These are phyloP conservation scores for Sepioteuthis lessoniana DNA, from an alignment of 2,888 invertebrate species.

Conservation along the genomic window DNA sequence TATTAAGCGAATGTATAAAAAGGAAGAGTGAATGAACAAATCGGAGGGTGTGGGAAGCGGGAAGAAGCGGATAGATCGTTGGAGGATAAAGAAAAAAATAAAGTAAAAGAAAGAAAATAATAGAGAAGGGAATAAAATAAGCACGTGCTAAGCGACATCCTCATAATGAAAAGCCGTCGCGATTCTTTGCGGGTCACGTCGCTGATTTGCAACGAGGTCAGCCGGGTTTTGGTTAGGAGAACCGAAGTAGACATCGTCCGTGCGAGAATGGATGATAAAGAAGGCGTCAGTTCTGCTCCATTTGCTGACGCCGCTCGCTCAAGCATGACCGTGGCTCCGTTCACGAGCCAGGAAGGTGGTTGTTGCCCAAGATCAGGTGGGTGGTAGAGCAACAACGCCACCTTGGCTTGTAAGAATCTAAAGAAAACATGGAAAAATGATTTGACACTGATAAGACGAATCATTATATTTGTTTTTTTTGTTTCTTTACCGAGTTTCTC, in stretches of 20 bases:
- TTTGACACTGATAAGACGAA: neutral
- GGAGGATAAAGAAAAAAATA: neutral
- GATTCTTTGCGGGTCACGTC: neutral
- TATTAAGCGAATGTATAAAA: too few relatives aligned
- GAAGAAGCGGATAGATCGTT: rapidly evolving
- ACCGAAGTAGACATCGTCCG: neutral
- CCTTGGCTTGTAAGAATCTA: neutral
- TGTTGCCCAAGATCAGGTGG: neutral
- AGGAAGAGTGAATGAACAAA: neutral
- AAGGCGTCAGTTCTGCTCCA: neutral
- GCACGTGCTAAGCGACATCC: neutral
- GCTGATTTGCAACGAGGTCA: neutral
- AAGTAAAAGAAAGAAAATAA: neutral
- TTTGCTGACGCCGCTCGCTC: neutral
- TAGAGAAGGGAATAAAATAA: neutral
- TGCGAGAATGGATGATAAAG: neutral
- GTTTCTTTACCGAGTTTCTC: too few relatives aligned
- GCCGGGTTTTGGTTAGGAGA: neutral
- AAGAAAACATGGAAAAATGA: neutral
- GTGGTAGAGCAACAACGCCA: neutral
- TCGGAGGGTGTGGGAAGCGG: neutral
- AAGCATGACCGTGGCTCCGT: neutral
- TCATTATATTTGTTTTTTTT: too few relatives aligned
- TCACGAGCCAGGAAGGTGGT: neutral
- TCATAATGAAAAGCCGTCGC: neutral